These are phyloP conservation scores for Lagodon rhomboides DNA, from an alignment of 2,797 vertebrate species.

Conservation along the genomic window DNA sequence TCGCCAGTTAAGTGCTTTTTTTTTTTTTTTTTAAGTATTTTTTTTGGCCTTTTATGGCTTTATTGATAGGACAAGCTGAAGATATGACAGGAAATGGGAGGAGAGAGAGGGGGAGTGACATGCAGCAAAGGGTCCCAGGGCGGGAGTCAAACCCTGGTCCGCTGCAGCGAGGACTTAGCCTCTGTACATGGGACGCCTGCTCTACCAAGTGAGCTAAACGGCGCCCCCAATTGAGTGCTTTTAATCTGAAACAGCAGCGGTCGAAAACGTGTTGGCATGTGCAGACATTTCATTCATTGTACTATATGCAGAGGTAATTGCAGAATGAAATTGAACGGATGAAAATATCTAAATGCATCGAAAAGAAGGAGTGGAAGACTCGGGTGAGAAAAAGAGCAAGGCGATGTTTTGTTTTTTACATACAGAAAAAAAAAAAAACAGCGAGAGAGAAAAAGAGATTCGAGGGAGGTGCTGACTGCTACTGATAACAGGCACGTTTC, in stretches of 20 bases:
- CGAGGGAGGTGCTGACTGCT: constrained; percentile 14
- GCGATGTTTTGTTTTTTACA: background rate
- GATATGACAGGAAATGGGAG: no score
- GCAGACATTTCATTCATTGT: background rate
- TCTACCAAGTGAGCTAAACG: no score
- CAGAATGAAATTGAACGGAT: background rate
- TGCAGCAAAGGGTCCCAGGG: no score
- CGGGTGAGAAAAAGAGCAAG: background rate
- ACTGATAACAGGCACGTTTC: constrained; percentile 3
- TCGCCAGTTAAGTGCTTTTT: background rate
- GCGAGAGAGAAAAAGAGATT: constrained; percentile 6
- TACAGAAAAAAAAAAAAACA: background rate
- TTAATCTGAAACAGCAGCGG: background rate
- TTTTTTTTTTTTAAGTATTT: no score
- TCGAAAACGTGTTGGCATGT: background rate
- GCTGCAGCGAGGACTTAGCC: no score
- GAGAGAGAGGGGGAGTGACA: no score
- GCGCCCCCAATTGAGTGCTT: no score
- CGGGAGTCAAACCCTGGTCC: no score
- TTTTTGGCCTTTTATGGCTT: no score
- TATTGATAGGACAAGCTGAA: no score
- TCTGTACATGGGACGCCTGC: no score
- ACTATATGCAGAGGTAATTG: background rate
- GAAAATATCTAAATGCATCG: background rate
- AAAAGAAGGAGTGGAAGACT: background rate